These are phyloP conservation scores for Tenrec ecaudatus DNA, from an alignment of 2,113 vertebrate species.

Conservation along the genomic window DNA sequence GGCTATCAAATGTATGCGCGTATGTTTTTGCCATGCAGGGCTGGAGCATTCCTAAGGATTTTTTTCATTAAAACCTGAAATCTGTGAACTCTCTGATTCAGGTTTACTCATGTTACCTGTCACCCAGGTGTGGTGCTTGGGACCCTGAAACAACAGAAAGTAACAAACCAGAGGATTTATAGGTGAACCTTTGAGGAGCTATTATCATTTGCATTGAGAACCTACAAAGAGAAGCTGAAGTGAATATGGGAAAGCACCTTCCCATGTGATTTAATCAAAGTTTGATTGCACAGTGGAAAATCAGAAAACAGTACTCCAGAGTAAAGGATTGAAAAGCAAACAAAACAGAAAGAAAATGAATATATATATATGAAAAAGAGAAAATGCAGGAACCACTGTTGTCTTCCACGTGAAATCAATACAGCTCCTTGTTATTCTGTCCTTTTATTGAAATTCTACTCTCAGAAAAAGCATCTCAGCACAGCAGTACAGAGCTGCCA, in stretches of 20 bases:
- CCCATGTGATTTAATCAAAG: slow-evolving; percentile 48
- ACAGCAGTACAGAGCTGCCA: slow-evolving; percentile 70
- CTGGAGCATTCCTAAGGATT: not conserved
- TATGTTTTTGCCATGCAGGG: not conserved
- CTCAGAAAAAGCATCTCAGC: slow-evolving; percentile 71
- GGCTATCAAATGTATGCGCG: slow-evolving; percentile 22
- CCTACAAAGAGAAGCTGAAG: slow-evolving; percentile 71
- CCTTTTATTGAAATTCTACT: slow-evolving; percentile 78
- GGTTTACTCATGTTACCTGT: not conserved
- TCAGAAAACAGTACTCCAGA: not conserved
- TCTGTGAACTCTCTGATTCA: not conserved
- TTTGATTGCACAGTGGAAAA: slow-evolving; percentile 48
- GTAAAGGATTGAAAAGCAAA: not conserved
- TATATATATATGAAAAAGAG: too few relatives aligned
- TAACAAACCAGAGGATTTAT: slow-evolving; percentile 51
- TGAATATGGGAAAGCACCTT: slow-evolving; percentile 60
- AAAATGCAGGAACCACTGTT: slow-evolving; percentile 60
- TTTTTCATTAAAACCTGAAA: slow-evolving; percentile 48
- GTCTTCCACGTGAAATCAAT: slow-evolving; percentile 72
- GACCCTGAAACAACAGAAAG: slow-evolving; percentile 37
- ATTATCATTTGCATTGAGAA: slow-evolving; percentile 57
- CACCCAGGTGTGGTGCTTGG: not conserved
- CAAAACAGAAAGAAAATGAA: slow-evolving; percentile 20
- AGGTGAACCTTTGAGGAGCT: slow-evolving; percentile 61
- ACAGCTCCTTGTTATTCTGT: slow-evolving; percentile 78